Base-by-base conservation (phyloP, 2,113 vertebrate genomes). In the Archilochus colubris region DNA sequence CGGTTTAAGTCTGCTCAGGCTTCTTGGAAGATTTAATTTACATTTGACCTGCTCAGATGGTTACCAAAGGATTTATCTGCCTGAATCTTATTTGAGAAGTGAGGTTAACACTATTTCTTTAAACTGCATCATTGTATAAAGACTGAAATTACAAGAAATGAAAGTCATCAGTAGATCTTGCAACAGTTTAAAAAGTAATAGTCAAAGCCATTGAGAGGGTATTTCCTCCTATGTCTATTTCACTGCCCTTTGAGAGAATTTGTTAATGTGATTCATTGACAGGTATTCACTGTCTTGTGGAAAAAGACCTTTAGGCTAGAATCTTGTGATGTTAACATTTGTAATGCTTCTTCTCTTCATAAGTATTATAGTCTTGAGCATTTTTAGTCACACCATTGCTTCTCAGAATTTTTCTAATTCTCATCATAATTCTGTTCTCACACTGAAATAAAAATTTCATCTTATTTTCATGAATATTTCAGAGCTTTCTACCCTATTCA, bases 1-100 rank as follows among this genome's bases (percentile, higher is more conserved):
- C 64, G 27, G 15, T 63, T 67, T 81, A 33, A 84, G 33, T 58
- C 63, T 87, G 13, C 36, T 69, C 12, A 82, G 58, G 20, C 5
- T 89, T 89, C 88, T 86, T 28, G 31, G 78, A 94, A 85, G 36
- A 89, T 76, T 82, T 87, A 16, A 50, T 76, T 95, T 25, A 33
- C 3, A 2, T 57, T 88, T 69, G 25, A 67, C 20, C 14, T 50
- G 48, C 40, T 95, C 18, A 86, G 44, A 81, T 13, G 0, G 2
- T 72, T 59, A 75, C 10, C 31, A 86, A 75, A 91, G 80, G 23
- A 84, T 86, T 91, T 90, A 10, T 14, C 51, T 73, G 25, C 7
- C 40, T 50, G 86, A 61, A 85, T 80, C 43, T 68, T 74, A 63
- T 68, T 83, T 88, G 33, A 46, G 33, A 90, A 83, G 43, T 59